Evolutionary conservation across 2,113 vertebrate genomes (phyloP), one percentile per base, ranked within the genome.

Genomic region (Gymnobelideus leadbeateri): DNA sequence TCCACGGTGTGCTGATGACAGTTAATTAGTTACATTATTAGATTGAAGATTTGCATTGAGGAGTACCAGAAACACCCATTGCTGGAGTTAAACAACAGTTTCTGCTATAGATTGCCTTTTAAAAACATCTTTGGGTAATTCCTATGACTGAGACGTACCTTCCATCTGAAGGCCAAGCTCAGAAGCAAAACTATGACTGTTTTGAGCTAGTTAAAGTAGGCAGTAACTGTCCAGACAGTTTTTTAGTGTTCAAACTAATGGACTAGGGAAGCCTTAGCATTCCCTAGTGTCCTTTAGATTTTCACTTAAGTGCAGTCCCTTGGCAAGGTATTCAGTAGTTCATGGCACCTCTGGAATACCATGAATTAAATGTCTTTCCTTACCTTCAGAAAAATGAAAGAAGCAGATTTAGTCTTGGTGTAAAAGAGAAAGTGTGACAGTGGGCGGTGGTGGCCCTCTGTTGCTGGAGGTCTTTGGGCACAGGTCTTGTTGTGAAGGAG

Each of bases 281-380:
- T 26, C 90, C 43, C 90, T 55, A 10, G 61, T 90, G 57, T 96
- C 94, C 61, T 91, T 89, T 89, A 95, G 95, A 91, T 94, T 49
- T 25, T 94, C 84, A 53, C 91, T 3, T 91, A 92, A 94, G 50
- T 93, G 50, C 46, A 50, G 11, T 50, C 50, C 24, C 37, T 31
- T 57, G 50, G 47, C 61, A 93, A 92, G 43, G 94, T 95, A 89
- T 92, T 95, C 92, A 52, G 26, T 95, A 68, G 26, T 94, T 95
- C 92, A 31, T 94, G 91, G 94, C 24, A 90, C 37, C 12, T 91
- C 93, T 93, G 46, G 52, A 25, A 94, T n/a, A 50, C 52, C 90
- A 3, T 92, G 89, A 95, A 57, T 50, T 93, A 37, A 94, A 54
- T 2, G 89, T 95, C n/a, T 57, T 92, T 43, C 50, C 97, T 8